phyloP scores from a whole-genome alignment of 2,888 invertebrate species.

The Campoletis raptor region DNA sequence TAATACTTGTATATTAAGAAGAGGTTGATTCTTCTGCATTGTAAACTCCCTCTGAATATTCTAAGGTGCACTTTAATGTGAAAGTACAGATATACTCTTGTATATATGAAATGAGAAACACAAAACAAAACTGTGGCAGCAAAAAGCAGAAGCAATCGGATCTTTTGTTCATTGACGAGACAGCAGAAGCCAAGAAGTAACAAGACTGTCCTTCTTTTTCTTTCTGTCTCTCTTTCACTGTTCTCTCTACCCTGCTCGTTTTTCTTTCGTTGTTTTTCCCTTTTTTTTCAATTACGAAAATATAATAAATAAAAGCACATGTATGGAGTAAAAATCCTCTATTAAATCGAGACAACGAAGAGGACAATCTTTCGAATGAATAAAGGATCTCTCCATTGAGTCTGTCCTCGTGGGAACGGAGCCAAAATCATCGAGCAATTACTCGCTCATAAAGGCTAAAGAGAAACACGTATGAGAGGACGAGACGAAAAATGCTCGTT shows the following conservation, averaged over 20 bases:
- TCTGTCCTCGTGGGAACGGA: slow-evolving; percentile 44
- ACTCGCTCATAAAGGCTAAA: slow-evolving; percentile 78
- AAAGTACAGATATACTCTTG: not conserved
- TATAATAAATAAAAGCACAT: not conserved
- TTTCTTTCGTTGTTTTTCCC: slow-evolving; percentile 23
- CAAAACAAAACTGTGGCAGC: slow-evolving; percentile 47
- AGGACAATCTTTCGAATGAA: slow-evolving; percentile 18
- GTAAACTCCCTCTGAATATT: slow-evolving; percentile 46
- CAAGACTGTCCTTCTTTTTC: slow-evolving; percentile 48
- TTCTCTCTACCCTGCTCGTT: not conserved
- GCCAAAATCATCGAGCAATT: slow-evolving; percentile 79
- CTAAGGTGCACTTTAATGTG: not conserved
- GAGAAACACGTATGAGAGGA: slow-evolving; percentile 70
- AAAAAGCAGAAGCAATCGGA: slow-evolving; percentile 62
- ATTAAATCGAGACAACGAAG: not conserved
- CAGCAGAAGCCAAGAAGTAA: slow-evolving; percentile 61
- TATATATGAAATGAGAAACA: slow-evolving; percentile 17
- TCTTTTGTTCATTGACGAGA: slow-evolving; percentile 66
- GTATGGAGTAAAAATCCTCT: not conserved
- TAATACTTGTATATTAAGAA: slow-evolving; percentile 41
- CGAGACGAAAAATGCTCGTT: slow-evolving; percentile 23
- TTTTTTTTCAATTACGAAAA: not conserved
- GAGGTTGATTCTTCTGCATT: slow-evolving; percentile 28
- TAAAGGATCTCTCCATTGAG: not conserved
- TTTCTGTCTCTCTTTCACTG: not conserved